phyloP scores from a whole-genome alignment of 2,888 invertebrate species.

The Cerastoderma edule region DNA sequence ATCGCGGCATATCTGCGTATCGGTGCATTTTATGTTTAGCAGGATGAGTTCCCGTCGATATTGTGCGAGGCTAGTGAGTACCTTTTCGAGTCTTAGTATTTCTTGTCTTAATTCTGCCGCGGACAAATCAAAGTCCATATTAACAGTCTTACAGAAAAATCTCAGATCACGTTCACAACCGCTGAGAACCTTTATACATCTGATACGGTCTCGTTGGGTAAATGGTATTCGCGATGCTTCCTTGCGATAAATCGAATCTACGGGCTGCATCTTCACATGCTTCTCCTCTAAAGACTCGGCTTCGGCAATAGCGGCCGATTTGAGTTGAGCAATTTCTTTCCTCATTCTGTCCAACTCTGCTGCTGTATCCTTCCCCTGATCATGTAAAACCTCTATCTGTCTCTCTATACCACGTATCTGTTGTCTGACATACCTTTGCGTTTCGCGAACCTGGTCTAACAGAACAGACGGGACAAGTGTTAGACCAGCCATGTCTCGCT shows the following conservation, averaged over 20 bases:
- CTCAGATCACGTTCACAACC: background rate
- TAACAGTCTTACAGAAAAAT: background rate
- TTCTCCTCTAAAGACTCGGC: background rate
- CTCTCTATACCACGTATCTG: background rate
- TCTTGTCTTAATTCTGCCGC: background rate
- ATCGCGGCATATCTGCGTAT: too few relatives aligned
- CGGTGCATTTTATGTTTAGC: too few relatives aligned
- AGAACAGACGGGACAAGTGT: too few relatives aligned
- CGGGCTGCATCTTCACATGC: background rate
- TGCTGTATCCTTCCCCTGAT: background rate
- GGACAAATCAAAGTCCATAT: background rate
- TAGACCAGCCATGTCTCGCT: too few relatives aligned
- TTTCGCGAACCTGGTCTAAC: constrained; percentile 6
- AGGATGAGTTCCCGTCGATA: background rate
- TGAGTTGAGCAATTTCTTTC: constrained; percentile 2
- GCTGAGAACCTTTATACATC: background rate
- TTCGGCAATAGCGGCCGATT: background rate
- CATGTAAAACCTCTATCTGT: background rate
- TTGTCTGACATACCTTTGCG: background rate
- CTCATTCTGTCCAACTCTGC: background rate
- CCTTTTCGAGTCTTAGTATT: background rate
- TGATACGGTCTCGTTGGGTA: constrained; percentile 2
- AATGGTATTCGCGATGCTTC: too few relatives aligned
- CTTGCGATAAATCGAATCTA: too few relatives aligned
- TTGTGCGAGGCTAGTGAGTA: background rate